Conservation (phyloP, 2,797 vertebrate genomes). For the Toxotes lorentzi region DNA sequence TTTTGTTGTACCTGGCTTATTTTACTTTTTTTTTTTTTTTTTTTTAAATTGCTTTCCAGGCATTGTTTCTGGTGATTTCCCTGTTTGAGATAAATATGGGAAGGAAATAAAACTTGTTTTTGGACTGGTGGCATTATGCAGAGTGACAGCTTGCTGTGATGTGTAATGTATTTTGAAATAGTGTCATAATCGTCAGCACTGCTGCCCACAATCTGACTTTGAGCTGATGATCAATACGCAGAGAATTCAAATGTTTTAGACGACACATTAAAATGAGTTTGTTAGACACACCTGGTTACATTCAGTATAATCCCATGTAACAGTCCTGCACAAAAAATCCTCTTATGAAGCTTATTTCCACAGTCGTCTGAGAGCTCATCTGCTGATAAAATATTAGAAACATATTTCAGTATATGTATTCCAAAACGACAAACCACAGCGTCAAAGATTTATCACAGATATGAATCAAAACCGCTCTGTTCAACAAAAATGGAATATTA, state of each 20-base stretch:
- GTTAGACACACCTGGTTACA: background rate
- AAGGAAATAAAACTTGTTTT: conserved; percentile 68
- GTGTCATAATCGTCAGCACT: background rate
- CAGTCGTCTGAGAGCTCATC: background rate
- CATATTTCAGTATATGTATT: too few relatives aligned
- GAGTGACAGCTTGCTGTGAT: conserved; percentile 1
- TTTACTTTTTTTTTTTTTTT: conserved; percentile 26
- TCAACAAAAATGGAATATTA: background rate
- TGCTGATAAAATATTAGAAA: background rate
- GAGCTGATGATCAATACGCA: background rate
- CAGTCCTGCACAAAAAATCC: conserved; percentile 2
- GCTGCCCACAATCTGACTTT: background rate
- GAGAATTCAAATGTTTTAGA: background rate
- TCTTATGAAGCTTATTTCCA: too few relatives aligned
- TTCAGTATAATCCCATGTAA: background rate
- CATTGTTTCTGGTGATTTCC: conserved; percentile 44
- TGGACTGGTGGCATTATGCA: background rate
- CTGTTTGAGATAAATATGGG: conserved; percentile 54
- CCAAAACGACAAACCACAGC: background rate
- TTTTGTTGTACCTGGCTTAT: background rate
- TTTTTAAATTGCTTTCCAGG: conserved; percentile 1
- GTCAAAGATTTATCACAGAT: background rate
- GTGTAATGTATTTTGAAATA: background rate
- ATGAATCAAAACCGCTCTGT: background rate
- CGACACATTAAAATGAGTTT: background rate